Percentiles rank a stretch among this genome's conserved stretches.
These are phyloP conservation scores for Pentalonia nigronervosa DNA, from an alignment of 1,140 invertebrate genomes.

Conservation along the genomic window DNA sequence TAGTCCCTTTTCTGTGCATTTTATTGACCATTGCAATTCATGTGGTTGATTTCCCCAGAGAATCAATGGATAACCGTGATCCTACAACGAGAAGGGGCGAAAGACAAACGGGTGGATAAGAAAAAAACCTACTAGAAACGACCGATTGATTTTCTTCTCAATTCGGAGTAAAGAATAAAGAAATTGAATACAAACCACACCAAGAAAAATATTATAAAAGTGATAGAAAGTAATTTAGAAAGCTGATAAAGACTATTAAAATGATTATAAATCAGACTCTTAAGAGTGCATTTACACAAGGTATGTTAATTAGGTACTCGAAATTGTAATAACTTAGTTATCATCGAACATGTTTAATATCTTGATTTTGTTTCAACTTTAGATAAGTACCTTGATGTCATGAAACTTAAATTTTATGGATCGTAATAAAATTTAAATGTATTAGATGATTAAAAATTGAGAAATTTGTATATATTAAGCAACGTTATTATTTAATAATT, in stretches of 20 bases:
- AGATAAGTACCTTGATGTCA: neutral
- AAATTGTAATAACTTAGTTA: neutral
- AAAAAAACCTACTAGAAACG: slow-evolving; percentile 35
- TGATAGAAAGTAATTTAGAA: neutral
- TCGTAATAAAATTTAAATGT: neutral
- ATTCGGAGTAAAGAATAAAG: neutral
- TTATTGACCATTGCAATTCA: slow-evolving; percentile 49
- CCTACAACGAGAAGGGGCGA: neutral
- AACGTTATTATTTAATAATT: neutral
- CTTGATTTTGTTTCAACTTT: neutral
- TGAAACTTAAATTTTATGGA: neutral
- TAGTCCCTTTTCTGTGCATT: neutral
- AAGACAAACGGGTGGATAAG: slow-evolving; percentile 19
- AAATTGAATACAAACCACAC: slow-evolving; percentile 41
- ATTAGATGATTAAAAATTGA: neutral
- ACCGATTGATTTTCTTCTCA: slow-evolving; percentile 37
- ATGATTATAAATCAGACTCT: neutral
- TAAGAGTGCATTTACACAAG: neutral
- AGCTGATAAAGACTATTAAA: neutral
- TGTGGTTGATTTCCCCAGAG: slow-evolving; percentile 51
- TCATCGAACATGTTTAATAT: neutral
- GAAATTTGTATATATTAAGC: neutral
- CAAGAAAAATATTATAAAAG: neutral
- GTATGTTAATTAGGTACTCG: neutral
- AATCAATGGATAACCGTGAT: slow-evolving; percentile 26